A percentile compares a stretch with the other conserved stretches of the same genome.
These are phyloP conservation scores for Parus major DNA, from an alignment of 2,113 vertebrate genomes.

Conservation along the genomic window DNA sequence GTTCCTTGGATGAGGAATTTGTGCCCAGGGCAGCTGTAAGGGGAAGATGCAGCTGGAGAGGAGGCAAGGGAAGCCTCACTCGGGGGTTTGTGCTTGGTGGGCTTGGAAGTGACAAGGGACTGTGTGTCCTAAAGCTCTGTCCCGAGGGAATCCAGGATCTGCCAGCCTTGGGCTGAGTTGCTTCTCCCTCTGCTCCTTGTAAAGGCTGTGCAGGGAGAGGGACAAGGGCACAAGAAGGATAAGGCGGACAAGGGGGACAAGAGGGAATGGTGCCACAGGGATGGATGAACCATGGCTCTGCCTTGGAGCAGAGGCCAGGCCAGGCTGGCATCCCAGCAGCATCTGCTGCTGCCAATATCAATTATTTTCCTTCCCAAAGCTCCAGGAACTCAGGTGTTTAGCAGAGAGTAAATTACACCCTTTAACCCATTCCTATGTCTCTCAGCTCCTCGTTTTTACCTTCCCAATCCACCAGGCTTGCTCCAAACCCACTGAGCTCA, in stretches of 20 bases:
- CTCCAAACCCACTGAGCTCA: fast-evolving
- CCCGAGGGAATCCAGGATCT: not conserved
- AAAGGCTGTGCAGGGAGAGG: not conserved
- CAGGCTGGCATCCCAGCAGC: not conserved
- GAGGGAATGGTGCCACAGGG: not conserved
- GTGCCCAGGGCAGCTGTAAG: not conserved
- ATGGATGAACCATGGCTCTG: fast-evolving
- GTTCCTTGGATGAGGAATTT: not conserved
- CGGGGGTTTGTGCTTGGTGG: not conserved
- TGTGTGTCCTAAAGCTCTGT: not conserved
- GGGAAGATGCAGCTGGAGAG: not conserved
- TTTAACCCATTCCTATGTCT: fast-evolving
- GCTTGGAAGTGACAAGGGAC: not conserved
- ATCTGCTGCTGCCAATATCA: not conserved
- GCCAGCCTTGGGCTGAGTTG: not conserved
- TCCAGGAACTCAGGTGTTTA: not conserved
- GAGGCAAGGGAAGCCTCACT: not conserved
- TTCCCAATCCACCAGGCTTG: fast-evolving
- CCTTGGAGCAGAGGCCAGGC: not conserved
- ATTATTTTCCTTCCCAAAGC: not conserved
- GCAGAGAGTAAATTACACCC: not conserved
- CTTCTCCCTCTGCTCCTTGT: not conserved
- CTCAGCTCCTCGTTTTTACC: not conserved
- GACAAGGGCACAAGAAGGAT: too few species aligned
- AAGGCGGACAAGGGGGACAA: not conserved